phyloP scores from a whole-genome alignment of 2,888 invertebrate species.

The Mystacides longicornis region DNA sequence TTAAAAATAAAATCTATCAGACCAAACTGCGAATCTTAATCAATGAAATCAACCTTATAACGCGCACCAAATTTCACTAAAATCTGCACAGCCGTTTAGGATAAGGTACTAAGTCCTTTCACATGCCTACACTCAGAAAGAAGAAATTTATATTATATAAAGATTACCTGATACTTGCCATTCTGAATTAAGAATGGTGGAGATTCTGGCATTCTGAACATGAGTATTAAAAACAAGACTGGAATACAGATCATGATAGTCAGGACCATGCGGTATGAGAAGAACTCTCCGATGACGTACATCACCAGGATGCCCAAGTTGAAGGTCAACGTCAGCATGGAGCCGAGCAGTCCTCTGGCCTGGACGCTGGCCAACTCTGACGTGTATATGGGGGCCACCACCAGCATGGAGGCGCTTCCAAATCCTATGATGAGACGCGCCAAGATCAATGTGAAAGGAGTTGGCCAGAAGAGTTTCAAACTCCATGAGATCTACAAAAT shows the following conservation, averaged over 20 bases:
- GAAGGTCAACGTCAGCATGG: slow-evolving; percentile 45
- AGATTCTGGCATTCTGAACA: slow-evolving; percentile 53
- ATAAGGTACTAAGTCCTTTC: too few relatives aligned
- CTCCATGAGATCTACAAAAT: slow-evolving; percentile 19
- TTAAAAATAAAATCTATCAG: too few relatives aligned
- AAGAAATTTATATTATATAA: too few relatives aligned
- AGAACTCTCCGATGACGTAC: slow-evolving; percentile 43
- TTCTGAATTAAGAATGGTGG: slow-evolving; percentile 45
- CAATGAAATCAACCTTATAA: too few relatives aligned
- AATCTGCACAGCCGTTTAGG: too few relatives aligned
- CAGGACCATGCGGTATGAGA: slow-evolving; percentile 45
- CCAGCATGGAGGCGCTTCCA: slow-evolving; percentile 40
- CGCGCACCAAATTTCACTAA: too few relatives aligned
- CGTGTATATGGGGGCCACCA: slow-evolving; percentile 43
- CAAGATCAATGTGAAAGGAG: slow-evolving; percentile 31
- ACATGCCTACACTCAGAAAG: too few relatives aligned
- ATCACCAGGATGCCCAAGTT: slow-evolving; percentile 46
- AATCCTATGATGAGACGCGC: slow-evolving; percentile 48
- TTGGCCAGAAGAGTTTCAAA: slow-evolving; percentile 13
- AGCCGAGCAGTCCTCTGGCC: slow-evolving; percentile 50
- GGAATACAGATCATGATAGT: slow-evolving; percentile 44
- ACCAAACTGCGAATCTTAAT: too few relatives aligned
- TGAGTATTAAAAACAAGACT: slow-evolving; percentile 39
- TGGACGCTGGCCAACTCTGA: slow-evolving; percentile 50
- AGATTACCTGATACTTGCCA: background rate